Conservation (phyloP, 2,113 vertebrate species). For the Falcunculus frontatus region DNA sequence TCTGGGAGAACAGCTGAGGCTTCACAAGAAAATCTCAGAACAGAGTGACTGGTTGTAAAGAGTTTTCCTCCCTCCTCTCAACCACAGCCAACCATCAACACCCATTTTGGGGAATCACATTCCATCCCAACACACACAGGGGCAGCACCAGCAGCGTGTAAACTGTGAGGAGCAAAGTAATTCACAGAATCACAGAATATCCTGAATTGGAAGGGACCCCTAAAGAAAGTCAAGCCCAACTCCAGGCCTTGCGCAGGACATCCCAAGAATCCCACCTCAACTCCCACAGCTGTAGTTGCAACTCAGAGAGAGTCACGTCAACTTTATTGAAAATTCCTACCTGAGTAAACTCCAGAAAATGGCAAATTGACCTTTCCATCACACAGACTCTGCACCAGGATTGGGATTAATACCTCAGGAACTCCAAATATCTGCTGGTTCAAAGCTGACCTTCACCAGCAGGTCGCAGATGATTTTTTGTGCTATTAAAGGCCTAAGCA, state of each 20-base stretch:
- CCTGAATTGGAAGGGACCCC: not conserved
- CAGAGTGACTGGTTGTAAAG: not conserved
- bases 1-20: not conserved
- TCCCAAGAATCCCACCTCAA: not conserved
- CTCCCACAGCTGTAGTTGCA: not conserved
- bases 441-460: not conserved
- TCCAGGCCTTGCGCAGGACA: not conserved
- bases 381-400: not conserved
- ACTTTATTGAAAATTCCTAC: not conserved
- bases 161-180: not conserved
- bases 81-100: not conserved
- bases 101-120: not conserved
- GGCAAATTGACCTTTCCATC: not conserved
- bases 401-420: not conserved
- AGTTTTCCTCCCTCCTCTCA: not conserved
- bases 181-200: not conserved
- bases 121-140: not conserved
- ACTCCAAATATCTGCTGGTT: not conserved
- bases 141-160: not conserved
- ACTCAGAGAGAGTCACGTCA: not conserved
- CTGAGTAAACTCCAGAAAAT: not conserved
- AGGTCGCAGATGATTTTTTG: not conserved
- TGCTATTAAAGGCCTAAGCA: conserved; percentile 7
- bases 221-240: not conserved
- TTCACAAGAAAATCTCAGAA: not conserved